Evolutionary conservation across 1,140 invertebrate genomes (phyloP).

Genomic region (Melitaea cinxia): DNA sequence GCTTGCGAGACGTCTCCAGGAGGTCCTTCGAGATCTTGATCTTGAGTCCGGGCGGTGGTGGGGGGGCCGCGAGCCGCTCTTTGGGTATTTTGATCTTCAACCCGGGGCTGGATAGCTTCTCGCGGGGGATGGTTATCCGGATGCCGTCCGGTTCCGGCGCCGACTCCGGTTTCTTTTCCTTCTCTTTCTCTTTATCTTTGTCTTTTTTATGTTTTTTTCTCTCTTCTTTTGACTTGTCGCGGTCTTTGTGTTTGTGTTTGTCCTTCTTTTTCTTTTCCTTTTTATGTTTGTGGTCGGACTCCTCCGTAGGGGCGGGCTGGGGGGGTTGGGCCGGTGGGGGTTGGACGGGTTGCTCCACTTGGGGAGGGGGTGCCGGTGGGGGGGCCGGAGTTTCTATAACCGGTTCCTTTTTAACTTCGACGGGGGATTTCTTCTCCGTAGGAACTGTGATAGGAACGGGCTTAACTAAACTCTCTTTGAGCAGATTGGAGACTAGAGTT

Average conservation of each 20-base stretch:
- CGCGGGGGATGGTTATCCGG: conserved; percentile 72
- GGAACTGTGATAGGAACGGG: conserved; percentile 67
- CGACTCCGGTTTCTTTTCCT: conserved; percentile 48
- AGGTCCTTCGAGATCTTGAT: conserved; percentile 79
- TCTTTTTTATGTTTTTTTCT: conserved; percentile 79
- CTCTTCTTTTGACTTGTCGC: conserved; percentile 76
- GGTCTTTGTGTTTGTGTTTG: conserved; percentile 81
- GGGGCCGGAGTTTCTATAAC: conserved; percentile 33
- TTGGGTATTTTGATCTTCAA: conserved; percentile 79
- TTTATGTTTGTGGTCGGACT: conserved; percentile 67
- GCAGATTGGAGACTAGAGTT: conserved; percentile 71
- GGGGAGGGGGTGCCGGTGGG: conserved; percentile 28
- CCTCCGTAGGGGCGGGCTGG: conserved; percentile 45
- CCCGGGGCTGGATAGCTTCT: conserved; percentile 69
- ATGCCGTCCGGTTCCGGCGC: conserved; percentile 50
- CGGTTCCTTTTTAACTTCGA: conserved; percentile 62
- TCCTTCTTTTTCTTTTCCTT: conserved; percentile 81
- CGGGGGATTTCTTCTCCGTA: conserved; percentile 58
- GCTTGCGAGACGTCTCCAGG: conserved; percentile 69
- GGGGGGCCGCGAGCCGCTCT: conserved; percentile 73
- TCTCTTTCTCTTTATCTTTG: conserved; percentile 68
- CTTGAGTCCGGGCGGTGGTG: conserved; percentile 70
- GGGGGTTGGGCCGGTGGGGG: conserved; percentile 25
- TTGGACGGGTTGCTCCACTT: conserved; percentile 35
- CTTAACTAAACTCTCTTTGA: conserved; percentile 76